Evolutionary conservation across 2,113 vertebrate genomes (phyloP).

Genomic region (Paratilapia polleni): DNA sequence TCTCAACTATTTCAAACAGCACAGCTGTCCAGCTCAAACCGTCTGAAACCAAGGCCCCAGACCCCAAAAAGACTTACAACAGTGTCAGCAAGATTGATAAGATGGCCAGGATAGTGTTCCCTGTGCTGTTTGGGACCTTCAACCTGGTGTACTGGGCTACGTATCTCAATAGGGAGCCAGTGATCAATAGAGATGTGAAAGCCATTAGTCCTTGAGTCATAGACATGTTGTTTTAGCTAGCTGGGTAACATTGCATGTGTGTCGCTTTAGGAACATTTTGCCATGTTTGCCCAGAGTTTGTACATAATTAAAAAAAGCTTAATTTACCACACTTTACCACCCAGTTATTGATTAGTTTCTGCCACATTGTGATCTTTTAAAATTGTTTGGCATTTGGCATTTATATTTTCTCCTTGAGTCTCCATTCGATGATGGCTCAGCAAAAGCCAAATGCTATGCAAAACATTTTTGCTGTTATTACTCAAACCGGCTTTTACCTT

Average conservation of each 20-base stretch:
- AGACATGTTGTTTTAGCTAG: conserved; percentile 73
- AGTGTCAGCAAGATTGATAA: conserved; percentile 99
- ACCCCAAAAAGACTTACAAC: conserved; percentile 98
- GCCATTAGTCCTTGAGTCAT: conserved; percentile 79
- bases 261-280: conserved; percentile 86
- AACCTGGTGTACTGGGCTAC: conserved; percentile 99
- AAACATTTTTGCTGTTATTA: conserved; percentile 65
- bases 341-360: conserved; percentile 28
- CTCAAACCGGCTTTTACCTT: conserved; percentile 55
- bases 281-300: conserved; percentile 89
- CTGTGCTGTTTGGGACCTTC: conserved; percentile 95
- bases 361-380: background rate
- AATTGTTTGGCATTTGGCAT: conserved; percentile 77
- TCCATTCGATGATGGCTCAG: conserved; percentile 54
- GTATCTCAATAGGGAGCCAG: conserved; percentile 96
- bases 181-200: conserved; percentile 67
- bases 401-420: conserved; percentile 54
- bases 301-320: conserved; percentile 76
- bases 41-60: conserved; percentile 85
- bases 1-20: conserved; percentile 88
- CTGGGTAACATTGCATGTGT: conserved; percentile 85
- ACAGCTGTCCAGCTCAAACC: conserved; percentile 84
- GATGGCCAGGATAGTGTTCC: conserved; percentile 97
- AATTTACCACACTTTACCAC: conserved; percentile 29
- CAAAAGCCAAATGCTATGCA: conserved; percentile 84